Base-by-base conservation (phyloP, 2,113 vertebrate genomes). In the Hippocampus mohnikei region DNA sequence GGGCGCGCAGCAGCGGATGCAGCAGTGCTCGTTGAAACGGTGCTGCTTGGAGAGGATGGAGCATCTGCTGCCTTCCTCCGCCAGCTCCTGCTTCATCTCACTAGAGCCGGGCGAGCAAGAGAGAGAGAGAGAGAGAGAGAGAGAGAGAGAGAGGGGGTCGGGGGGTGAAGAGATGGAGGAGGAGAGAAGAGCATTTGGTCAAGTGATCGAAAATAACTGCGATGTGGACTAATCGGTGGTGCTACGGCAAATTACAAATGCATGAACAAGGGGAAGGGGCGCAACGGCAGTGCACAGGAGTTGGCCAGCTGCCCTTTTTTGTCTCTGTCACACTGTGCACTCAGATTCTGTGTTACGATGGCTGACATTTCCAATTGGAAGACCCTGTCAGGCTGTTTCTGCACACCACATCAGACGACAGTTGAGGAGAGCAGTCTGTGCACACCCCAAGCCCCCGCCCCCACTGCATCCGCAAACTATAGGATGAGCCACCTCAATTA, bases 1-100 rank as follows among this genome's bases (percentile, higher is more conserved):
- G 74, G 96, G 95, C 3, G 93, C 80, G 53, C 96, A 99, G 90
- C 97, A 99, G 82, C 96, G 95, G 90, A 99, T 99, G 76, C 97
- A 99, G 91, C 96, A 98, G 85, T 92, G 95, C 83, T 98, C 94
- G 8, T 96, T 95, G 82, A 99, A 99, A 85, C 94, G 94, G 74
- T 92, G 92, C 89, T 98, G 96, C 89, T 94, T 95, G 59, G 95
- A 94, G 69, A 99, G 94, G 89, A 98, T 94, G 84, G 92, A 93
- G 88, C 97, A 96, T 89, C 94, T 96, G 91, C 93, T 95, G 80
- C 94, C 94, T 81, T 99, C 96, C 88, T 97, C 97, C 13, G 93
- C 95, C 84, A 98, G 88, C 87, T 95, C 96, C 91, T 96, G 96
- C 91, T 95, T 98, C 93, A 98, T 93, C 88, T 97, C 96, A n/a